Percentiles rank a stretch among this genome's conserved stretches.
Evolutionary conservation across 2,797 vertebrate species (phyloP).

Genomic region (Sciurus vulgaris): DNA sequence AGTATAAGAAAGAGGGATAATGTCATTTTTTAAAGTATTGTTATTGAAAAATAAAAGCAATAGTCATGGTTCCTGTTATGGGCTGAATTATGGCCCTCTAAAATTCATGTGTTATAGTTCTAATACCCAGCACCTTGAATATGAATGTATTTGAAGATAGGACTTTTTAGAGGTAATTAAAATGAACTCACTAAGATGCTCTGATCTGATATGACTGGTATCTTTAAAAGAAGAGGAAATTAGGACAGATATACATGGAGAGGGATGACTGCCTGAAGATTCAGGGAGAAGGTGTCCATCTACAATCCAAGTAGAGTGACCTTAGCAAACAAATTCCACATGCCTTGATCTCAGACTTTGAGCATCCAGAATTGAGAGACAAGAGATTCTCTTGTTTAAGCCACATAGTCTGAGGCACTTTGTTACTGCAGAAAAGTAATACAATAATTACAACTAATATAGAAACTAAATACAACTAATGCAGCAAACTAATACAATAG

Average conservation of each 20-base stretch:
- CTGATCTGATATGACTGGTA: neutral
- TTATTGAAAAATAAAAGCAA: conserved; percentile 72
- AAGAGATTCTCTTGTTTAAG: neutral
- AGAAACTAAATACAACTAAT: no score
- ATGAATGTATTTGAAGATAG: neutral
- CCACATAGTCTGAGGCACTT: neutral
- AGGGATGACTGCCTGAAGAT: neutral
- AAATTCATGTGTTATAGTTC: neutral
- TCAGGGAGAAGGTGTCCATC: neutral
- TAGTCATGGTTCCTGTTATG: neutral
- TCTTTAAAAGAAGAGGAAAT: neutral
- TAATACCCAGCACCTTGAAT: neutral
- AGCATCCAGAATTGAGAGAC: neutral
- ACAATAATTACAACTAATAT: neutral
- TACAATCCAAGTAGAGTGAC: neutral
- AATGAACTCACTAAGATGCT: neutral
- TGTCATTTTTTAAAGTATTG: conserved; percentile 66
- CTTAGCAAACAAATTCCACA: neutral
- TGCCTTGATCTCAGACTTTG: neutral
- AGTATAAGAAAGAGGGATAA: conserved; percentile 47
- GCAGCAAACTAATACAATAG: neutral
- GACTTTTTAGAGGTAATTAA: conserved; percentile 18
- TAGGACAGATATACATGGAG: neutral
- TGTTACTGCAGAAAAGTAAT: neutral
- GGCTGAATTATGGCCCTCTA: neutral